Evolutionary conservation across 2,888 invertebrate genomes (phyloP).

Genomic region (Alloscopus bannaensis): DNA sequence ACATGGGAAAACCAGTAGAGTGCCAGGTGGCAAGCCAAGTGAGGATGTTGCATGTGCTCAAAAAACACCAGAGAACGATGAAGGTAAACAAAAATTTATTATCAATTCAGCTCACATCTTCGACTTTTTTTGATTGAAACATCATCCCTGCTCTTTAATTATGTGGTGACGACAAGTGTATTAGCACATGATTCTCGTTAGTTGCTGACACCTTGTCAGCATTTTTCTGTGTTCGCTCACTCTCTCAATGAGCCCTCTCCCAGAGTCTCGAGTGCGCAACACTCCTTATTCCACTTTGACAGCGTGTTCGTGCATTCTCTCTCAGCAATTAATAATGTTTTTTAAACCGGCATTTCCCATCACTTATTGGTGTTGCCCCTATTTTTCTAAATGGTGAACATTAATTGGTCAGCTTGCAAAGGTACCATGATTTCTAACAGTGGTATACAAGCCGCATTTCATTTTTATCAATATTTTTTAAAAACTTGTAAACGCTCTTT

Average conservation of each 20-base stretch:
- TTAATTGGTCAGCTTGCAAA: too few relatives aligned
- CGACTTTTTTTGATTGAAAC: conserved; percentile 69
- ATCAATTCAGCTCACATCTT: conserved; percentile 69
- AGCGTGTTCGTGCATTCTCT: background rate
- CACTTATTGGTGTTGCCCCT: background rate
- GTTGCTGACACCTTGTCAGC: conserved; percentile 43
- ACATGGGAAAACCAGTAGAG: too few relatives aligned
- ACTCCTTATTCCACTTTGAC: background rate
- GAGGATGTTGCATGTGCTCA: too few relatives aligned
- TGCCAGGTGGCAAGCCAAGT: too few relatives aligned
- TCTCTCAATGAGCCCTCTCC: too few relatives aligned
- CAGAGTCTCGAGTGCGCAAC: too few relatives aligned
- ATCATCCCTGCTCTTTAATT: conserved; percentile 65
- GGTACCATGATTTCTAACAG: too few relatives aligned
- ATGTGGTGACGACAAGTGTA: conserved; percentile 61
- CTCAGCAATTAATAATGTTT: too few relatives aligned
- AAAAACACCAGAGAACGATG: too few relatives aligned
- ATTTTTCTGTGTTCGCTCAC: conserved; percentile 1
- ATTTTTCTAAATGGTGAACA: conserved; percentile 8
- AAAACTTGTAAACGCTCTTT: too few relatives aligned
- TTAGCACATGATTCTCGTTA: conserved; percentile 50
- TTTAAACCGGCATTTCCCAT: background rate
- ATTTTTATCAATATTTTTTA: too few relatives aligned
- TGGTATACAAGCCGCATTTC: too few relatives aligned
- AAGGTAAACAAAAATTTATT: conserved; percentile 61